Percentiles rank a stretch among this genome's conserved stretches.
phyloP scores from a whole-genome alignment of 2,113 vertebrate species.

The Labrus mixtus region DNA sequence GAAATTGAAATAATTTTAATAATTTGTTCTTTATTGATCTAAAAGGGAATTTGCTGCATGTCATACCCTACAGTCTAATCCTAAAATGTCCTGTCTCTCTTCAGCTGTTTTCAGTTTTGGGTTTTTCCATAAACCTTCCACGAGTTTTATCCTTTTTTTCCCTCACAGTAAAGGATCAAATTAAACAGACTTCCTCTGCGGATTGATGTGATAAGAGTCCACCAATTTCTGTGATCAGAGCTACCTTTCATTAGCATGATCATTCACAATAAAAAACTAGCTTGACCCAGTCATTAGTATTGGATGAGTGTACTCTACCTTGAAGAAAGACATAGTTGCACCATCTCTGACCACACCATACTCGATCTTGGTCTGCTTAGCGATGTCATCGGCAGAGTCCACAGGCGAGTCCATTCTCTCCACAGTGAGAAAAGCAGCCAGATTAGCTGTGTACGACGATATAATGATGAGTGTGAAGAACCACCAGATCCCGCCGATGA shows the following conservation, averaged over 20 bases:
- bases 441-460: slow-evolving; percentile 98
- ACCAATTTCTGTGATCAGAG: too few species aligned
- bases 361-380: slow-evolving; percentile 98
- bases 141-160: too few species aligned
- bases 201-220: too few species aligned
- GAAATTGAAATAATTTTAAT: too few species aligned
- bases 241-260: not conserved
- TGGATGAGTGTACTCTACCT: slow-evolving; percentile 81
- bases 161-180: too few species aligned
- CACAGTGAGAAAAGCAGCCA: slow-evolving; percentile 96
- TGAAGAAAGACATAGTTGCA: slow-evolving; percentile 98
- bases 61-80: too few species aligned
- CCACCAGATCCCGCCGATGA: slow-evolving; percentile 99
- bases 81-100: too few species aligned
- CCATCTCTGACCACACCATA: slow-evolving; percentile 97
- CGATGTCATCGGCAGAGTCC: slow-evolving; percentile 96
- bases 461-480: slow-evolving; percentile 99
- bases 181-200: too few species aligned
- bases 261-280: not conserved
- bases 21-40: too few species aligned
- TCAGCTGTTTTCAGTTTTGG: too few species aligned
- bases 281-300: not conserved
- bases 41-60: too few species aligned
- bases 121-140: too few species aligned
- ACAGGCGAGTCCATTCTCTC: slow-evolving; percentile 98